phyloP scores from a whole-genome alignment of 2,888 invertebrate species.

The Tineola bisselliella region DNA sequence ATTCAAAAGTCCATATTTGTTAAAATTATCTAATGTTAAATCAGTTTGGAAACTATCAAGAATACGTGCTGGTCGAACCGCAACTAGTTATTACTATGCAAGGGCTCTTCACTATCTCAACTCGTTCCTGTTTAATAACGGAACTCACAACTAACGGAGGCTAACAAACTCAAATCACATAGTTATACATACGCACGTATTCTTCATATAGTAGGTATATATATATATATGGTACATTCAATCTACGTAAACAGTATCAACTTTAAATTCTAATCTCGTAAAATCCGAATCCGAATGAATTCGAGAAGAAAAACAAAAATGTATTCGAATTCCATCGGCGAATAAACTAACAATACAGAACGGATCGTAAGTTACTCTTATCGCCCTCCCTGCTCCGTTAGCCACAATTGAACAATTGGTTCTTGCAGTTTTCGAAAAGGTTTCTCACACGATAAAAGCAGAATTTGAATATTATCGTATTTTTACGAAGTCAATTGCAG shows the following conservation, averaged over 20 bases:
- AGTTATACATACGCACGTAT: neutral
- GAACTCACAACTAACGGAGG: neutral
- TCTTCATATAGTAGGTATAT: neutral
- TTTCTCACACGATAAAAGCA: constrained; percentile 35
- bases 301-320: constrained; percentile 12
- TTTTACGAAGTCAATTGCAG: constrained; percentile 14
- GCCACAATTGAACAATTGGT: constrained; percentile 55
- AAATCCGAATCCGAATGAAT: neutral
- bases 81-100: neutral
- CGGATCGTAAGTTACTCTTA: constrained; percentile 57
- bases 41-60: neutral
- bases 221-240: neutral
- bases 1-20: neutral
- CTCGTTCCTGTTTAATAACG: constrained; percentile 5
- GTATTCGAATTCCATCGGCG: constrained; percentile 13
- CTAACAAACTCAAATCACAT: neutral
- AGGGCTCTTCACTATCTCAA: neutral
- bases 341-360: constrained; percentile 45
- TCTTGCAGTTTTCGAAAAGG: constrained; percentile 37
- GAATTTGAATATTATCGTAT: constrained; percentile 49
- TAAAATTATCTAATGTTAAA: neutral
- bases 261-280: constrained; percentile 12
- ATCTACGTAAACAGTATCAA: constrained; percentile 1
- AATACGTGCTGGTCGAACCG: constrained; percentile 6
- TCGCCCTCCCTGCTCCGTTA: constrained; percentile 51